A percentile compares a stretch with the other conserved stretches of the same genome.
These are phyloP conservation scores for Prorops nasuta DNA, from an alignment of 1,140 invertebrate genomes.

Conservation along the genomic window DNA sequence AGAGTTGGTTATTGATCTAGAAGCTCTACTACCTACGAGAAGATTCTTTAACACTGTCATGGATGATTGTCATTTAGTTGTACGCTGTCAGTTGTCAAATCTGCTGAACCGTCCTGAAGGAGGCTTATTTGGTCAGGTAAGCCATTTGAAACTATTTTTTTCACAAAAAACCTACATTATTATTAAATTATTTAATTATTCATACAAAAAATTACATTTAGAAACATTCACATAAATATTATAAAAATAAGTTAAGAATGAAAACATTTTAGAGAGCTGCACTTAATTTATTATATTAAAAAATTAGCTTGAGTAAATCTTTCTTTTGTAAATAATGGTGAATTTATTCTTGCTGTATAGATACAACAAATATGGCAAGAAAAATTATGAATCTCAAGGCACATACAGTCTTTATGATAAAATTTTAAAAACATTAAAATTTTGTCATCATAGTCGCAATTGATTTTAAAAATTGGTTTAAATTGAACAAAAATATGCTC, in stretches of 20 bases:
- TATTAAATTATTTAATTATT: constrained; percentile 5
- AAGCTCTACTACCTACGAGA: constrained; percentile 90
- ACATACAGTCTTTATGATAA: constrained; percentile 13
- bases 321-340: no score
- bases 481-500: no score
- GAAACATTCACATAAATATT: constrained; percentile 27
- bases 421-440: no score
- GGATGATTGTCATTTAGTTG: constrained; percentile 92
- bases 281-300: no score
- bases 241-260: constrained; percentile 18
- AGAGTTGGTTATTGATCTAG: constrained; percentile 94
- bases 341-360: no score
- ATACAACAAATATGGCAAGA: no score
- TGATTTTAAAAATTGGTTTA: no score
- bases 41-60: constrained; percentile 96
- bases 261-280: constrained; percentile 1
- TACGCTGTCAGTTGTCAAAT: constrained; percentile 80
- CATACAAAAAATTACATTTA: neutral
- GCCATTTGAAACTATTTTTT: constrained; percentile 37
- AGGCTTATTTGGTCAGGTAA: constrained; percentile 86
- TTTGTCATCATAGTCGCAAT: no score
- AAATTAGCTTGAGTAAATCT: no score
- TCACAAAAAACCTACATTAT: constrained; percentile 18
- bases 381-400: constrained; percentile 19
- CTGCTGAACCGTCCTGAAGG: constrained; percentile 79